These are phyloP conservation scores for Nudaria mundana DNA, from an alignment of 2,888 invertebrate genomes.

Conservation along the genomic window DNA sequence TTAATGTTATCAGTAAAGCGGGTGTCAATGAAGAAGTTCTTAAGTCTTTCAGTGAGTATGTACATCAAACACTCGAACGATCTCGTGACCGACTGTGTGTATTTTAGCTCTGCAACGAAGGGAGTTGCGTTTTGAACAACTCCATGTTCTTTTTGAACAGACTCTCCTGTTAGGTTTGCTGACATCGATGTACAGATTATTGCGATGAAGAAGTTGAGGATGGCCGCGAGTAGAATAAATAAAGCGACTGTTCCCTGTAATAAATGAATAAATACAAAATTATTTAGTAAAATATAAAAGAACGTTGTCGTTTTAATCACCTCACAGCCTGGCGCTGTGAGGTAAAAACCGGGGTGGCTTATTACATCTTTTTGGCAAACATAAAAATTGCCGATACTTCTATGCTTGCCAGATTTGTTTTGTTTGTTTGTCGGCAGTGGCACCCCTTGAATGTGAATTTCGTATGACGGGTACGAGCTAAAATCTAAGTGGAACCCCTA, in stretches of 20 bases:
- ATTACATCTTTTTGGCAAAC: no score
- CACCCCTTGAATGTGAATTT: no score
- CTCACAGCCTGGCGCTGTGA: no score
- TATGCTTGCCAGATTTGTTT: no score
- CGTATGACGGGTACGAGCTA: no score
- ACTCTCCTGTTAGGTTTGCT: conserved; percentile 1
- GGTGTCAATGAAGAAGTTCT: no score
- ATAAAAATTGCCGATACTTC: no score
- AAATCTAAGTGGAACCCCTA: no score
- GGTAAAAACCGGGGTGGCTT: no score
- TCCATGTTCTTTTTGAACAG: conserved; percentile 2
- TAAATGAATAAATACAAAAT: not conserved
- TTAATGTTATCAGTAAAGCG: no score
- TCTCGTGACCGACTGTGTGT: conserved; percentile 2
- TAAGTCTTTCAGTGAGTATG: conserved; percentile 7
- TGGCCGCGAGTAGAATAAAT: conserved; percentile 1
- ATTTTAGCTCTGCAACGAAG: conserved; percentile 8
- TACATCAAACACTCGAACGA: conserved; percentile 3
- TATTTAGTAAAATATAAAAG: not conserved
- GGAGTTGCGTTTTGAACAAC: conserved; percentile 4
- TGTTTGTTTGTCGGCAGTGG: no score
- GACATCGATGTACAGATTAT: conserved; percentile 7
- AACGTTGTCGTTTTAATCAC: no score
- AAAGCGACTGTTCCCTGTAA: conserved; percentile 7
- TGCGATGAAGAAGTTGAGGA: not conserved